Conservation (phyloP, 1,140 invertebrate species). For the Scylla paramamosain region DNA sequence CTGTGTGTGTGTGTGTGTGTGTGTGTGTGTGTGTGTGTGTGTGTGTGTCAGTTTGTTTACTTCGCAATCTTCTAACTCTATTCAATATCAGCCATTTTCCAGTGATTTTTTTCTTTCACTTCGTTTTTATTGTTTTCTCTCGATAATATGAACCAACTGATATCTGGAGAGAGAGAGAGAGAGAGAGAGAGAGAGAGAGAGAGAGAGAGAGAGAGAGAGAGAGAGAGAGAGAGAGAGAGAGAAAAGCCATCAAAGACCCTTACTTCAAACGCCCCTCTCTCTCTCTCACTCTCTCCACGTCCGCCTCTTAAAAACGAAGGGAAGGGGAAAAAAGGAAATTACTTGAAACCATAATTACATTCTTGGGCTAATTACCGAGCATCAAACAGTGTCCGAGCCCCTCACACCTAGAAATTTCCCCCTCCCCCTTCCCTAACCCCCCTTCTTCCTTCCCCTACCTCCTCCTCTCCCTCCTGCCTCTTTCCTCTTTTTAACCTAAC, state of each 20-base stretch:
- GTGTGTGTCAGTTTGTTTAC: not conserved
- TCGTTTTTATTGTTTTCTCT: too few relatives aligned
- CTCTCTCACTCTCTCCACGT: not conserved
- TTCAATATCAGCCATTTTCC: too few relatives aligned
- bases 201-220: not conserved
- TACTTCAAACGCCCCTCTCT: constrained; percentile 22
- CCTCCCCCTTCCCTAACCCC: too few relatives aligned
- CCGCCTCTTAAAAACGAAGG: not conserved
- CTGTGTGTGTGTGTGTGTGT: not conserved
- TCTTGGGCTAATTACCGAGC: constrained; percentile 40
- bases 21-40: constrained; percentile 20
- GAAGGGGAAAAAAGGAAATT: constrained; percentile 4
- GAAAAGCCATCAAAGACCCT: constrained; percentile 42
- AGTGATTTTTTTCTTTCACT: too few relatives aligned
- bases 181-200: too few relatives aligned
- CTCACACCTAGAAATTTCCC: not conserved
- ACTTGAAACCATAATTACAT: constrained; percentile 42
- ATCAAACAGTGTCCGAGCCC: not conserved
- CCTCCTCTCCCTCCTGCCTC: not conserved
- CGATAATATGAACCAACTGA: too few relatives aligned
- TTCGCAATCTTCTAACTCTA: too few relatives aligned
- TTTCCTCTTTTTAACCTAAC: not conserved
- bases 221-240: not conserved
- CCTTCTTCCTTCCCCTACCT: too few relatives aligned
- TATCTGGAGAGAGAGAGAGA: too few relatives aligned